A percentile compares a stretch with the other conserved stretches of the same genome.
Evolutionary conservation across 1,140 invertebrate species (phyloP).

Genomic region (Lordiphosa mommai): DNA sequence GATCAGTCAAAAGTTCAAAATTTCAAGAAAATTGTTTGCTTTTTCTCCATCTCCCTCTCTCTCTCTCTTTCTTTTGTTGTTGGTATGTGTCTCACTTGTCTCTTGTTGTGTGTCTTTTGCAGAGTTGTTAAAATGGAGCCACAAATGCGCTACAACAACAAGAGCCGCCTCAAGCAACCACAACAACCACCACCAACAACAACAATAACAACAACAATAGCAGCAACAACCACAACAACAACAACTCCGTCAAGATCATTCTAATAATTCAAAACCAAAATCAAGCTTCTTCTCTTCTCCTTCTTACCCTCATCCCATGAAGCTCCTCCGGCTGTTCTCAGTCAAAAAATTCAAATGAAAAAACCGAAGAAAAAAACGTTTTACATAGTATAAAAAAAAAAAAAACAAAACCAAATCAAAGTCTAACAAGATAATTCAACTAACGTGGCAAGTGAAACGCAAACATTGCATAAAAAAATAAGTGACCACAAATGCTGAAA

Average conservation of each 20-base stretch:
- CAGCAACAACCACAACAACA: conserved; percentile 11
- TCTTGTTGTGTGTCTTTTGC: conserved; percentile 43
- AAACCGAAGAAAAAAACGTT: conserved; percentile 41
- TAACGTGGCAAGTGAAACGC: conserved; percentile 30
- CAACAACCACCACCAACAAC: conserved; percentile 7
- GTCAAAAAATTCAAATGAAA: conserved; percentile 39
- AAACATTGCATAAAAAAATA: conserved; percentile 22
- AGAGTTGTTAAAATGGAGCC: conserved; percentile 30
- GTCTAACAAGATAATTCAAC: conserved; percentile 39
- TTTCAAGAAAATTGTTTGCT: no score
- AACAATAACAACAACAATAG: conserved; percentile 16
- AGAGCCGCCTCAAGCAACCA: conserved; percentile 16
- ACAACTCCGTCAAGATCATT: neutral
- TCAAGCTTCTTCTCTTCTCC: neutral
- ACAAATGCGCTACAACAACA: conserved; percentile 24
- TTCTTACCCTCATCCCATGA: neutral
- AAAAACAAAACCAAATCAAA: conserved; percentile 21
- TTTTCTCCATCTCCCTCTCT: neutral
- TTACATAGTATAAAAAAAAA: conserved; percentile 42
- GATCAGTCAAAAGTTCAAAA: neutral
- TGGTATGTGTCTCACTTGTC: conserved; percentile 5
- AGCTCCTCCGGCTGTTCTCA: neutral
- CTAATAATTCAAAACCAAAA: conserved; percentile 2
- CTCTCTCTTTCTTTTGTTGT: conserved; percentile 9
- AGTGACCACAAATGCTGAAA: conserved; percentile 12